phyloP scores from a whole-genome alignment of 2,113 vertebrate genomes.

The Nothobranchius furzeri region DNA sequence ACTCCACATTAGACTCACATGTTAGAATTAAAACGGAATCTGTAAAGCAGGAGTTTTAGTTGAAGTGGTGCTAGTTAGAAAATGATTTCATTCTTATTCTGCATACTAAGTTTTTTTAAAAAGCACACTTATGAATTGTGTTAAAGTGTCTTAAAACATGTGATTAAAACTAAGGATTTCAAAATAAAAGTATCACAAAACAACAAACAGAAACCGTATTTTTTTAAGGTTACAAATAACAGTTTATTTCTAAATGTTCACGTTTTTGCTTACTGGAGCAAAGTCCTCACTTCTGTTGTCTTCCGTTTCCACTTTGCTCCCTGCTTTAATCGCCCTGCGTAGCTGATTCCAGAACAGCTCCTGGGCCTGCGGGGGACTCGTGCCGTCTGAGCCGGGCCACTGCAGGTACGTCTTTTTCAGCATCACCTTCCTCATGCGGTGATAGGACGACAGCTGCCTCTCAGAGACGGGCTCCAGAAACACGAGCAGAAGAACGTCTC shows the following conservation, averaged over 20 bases:
- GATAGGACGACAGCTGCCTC: constrained; percentile 82
- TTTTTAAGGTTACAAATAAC: constrained; percentile 44
- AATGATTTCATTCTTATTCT: neutral
- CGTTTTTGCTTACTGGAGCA: constrained; percentile 5
- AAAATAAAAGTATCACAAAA: constrained; percentile 6
- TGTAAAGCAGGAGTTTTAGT: constrained; percentile 9
- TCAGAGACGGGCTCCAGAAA: constrained; percentile 84
- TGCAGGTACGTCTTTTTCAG: constrained; percentile 85
- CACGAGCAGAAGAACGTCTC: constrained; percentile 85
- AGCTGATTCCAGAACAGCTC: constrained; percentile 86
- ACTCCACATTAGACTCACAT: constrained; percentile 14
- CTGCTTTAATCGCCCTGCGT: constrained; percentile 73
- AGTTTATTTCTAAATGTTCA: constrained; percentile 37
- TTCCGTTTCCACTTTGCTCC: constrained; percentile 46
- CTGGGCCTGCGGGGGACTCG: constrained; percentile 65
- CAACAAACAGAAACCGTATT: neutral
- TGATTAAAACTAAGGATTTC: neutral
- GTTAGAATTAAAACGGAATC: constrained; percentile 6
- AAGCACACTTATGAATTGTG: constrained; percentile 1
- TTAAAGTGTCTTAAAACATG: neutral
- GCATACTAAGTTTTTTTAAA: constrained; percentile 1
- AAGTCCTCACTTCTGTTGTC: neutral
- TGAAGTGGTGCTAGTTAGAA: constrained; percentile 11
- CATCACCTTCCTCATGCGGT: constrained; percentile 87
- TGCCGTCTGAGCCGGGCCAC: constrained; percentile 80